Percentiles rank a stretch among this genome's conserved stretches.
phyloP scores from a whole-genome alignment of 2,797 vertebrate genomes.

The Anniella stebbinsi region DNA sequence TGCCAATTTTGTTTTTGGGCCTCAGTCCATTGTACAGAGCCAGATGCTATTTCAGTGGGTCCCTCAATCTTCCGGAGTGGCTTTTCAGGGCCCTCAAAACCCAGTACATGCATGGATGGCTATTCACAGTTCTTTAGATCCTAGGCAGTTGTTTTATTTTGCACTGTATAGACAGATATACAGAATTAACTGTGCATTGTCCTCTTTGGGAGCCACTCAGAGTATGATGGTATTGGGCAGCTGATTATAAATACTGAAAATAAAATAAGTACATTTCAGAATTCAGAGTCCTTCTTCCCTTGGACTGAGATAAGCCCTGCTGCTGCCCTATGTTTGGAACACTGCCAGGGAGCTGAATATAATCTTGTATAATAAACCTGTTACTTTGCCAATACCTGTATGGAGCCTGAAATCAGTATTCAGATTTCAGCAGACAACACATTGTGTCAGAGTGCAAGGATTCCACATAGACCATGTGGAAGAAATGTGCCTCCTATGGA shows the following conservation, averaged over 20 bases:
- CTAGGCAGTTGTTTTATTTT: neutral
- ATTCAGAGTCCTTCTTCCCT: neutral
- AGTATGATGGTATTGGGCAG: too few species aligned
- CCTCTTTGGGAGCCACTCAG: neutral
- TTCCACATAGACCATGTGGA: too few species aligned
- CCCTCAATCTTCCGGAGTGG: neutral
- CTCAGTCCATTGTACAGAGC: too few species aligned
- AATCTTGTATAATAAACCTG: neutral
- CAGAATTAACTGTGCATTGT: neutral
- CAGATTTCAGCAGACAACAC: neutral
- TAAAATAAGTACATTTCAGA: neutral
- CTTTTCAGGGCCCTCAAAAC: neutral
- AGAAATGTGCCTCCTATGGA: too few species aligned
- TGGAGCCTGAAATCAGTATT: neutral
- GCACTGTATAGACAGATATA: neutral
- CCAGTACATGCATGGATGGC: neutral
- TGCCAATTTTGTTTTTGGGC: too few species aligned
- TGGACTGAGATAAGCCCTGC: neutral
- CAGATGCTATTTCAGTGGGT: too few species aligned
- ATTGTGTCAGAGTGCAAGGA: neutral
- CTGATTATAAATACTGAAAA: too few species aligned
- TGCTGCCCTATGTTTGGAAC: neutral
- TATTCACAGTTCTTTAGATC: neutral
- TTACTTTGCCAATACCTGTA: neutral
- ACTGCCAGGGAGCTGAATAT: neutral